Conservation (phyloP, 2,888 invertebrate genomes). For the Lasioglossum villosulum region DNA sequence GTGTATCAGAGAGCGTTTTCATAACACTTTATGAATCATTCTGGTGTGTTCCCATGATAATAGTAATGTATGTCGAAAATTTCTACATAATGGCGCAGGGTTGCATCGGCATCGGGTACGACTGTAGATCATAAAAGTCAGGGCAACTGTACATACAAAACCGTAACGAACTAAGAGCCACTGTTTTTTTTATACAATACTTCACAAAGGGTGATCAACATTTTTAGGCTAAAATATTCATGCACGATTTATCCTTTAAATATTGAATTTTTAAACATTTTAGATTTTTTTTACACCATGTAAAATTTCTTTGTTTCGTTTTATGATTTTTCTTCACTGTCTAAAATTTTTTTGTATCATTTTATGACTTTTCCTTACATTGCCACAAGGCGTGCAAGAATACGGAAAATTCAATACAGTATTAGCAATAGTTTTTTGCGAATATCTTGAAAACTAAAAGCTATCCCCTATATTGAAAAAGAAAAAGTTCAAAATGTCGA, state of each 20-base stretch:
- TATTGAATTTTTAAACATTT: background rate
- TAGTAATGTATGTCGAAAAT: background rate
- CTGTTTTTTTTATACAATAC: background rate
- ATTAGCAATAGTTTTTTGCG: too few relatives aligned
- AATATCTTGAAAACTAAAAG: too few relatives aligned
- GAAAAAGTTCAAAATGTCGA: too few relatives aligned
- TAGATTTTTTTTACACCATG: too few relatives aligned
- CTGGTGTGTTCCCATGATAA: conserved; percentile 7
- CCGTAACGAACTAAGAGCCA: background rate
- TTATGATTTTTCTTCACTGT: background rate
- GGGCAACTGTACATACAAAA: background rate
- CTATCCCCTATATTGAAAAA: too few relatives aligned
- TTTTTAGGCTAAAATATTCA: background rate
- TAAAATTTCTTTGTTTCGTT: background rate
- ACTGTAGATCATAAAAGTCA: background rate
- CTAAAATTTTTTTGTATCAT: too few relatives aligned
- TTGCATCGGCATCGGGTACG: background rate
- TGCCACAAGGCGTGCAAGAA: too few relatives aligned
- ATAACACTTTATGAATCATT: conserved; percentile 2
- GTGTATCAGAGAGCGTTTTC: conserved; percentile 1
- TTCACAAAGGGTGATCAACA: background rate
- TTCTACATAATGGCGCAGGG: background rate
- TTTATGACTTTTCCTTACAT: too few relatives aligned
- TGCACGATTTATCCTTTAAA: background rate
- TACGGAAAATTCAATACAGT: too few relatives aligned